Evolutionary conservation across 2,888 invertebrate species (phyloP).

Genomic region (Lasioglossum figueresi): DNA sequence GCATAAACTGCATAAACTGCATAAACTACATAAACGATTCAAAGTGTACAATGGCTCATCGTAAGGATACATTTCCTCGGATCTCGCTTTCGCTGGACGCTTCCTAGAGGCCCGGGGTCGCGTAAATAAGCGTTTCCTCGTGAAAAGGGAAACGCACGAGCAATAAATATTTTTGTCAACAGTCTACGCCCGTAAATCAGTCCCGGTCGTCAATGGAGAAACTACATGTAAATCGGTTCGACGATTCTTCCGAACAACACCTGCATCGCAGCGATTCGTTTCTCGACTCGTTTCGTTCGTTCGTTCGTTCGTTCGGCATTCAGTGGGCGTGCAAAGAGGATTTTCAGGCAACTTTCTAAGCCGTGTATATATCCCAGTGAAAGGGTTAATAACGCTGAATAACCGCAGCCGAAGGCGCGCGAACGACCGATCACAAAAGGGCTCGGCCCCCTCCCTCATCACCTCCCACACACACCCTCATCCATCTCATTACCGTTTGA

Average conservation of each 20-base stretch:
- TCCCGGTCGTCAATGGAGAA: slow-evolving; percentile 29
- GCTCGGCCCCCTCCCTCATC: neutral
- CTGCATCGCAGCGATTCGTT: neutral
- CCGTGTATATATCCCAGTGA: slow-evolving; percentile 23
- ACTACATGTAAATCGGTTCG: slow-evolving; percentile 27
- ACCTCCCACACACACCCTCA: neutral
- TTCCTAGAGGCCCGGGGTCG: slow-evolving; percentile 4
- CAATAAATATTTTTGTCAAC: slow-evolving; percentile 25
- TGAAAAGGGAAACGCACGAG: neutral
- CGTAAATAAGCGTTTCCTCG: neutral
- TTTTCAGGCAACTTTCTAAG: slow-evolving; percentile 46
- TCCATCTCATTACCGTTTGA: slow-evolving; percentile 6
- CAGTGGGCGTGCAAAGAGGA: slow-evolving; percentile 23
- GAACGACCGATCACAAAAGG: slow-evolving; percentile 28
- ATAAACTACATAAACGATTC: neutral
- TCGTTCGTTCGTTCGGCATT: slow-evolving; percentile 8
- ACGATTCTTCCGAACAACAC: slow-evolving; percentile 15
- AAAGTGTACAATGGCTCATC: neutral
- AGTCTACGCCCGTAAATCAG: slow-evolving; percentile 21
- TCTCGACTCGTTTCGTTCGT: neutral
- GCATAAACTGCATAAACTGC: neutral
- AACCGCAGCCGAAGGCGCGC: slow-evolving; percentile 2
- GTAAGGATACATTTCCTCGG: neutral
- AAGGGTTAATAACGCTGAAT: slow-evolving; percentile 38
- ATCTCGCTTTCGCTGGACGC: slow-evolving; percentile 12